Evolutionary conservation across 2,888 invertebrate species (phyloP).

Genomic region (Oscheius sp.): DNA sequence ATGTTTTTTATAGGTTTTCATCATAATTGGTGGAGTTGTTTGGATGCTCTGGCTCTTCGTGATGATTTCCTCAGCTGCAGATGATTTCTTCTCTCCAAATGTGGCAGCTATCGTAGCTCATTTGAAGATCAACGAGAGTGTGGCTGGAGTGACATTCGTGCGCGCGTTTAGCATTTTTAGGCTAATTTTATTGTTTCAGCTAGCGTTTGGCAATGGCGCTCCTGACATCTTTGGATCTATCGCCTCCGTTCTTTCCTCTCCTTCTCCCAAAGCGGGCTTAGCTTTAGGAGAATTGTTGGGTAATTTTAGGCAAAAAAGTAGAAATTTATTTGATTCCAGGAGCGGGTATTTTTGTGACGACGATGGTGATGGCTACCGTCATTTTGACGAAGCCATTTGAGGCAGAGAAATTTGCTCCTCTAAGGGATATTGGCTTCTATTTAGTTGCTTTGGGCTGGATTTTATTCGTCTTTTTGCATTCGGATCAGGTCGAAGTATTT

Average conservation of each 20-base stretch:
- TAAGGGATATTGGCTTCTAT: slow-evolving; percentile 74
- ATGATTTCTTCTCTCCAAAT: slow-evolving; percentile 70
- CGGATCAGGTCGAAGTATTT: slow-evolving; percentile 73
- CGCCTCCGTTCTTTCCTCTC: slow-evolving; percentile 72
- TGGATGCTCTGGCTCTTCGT: slow-evolving; percentile 58
- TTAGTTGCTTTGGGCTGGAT: slow-evolving; percentile 73
- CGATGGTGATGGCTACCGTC: slow-evolving; percentile 76
- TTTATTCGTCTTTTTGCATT: slow-evolving; percentile 73
- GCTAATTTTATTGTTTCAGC: no score
- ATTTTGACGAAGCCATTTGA: slow-evolving; percentile 75
- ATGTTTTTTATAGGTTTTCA: slow-evolving; percentile 29
- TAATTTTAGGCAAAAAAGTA: slow-evolving; percentile 20
- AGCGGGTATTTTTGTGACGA: slow-evolving; percentile 77
- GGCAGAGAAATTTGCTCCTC: slow-evolving; percentile 69
- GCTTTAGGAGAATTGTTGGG: slow-evolving; percentile 72
- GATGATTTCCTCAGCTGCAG: slow-evolving; percentile 60
- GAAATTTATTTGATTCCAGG: slow-evolving; percentile 72
- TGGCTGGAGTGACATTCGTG: slow-evolving; percentile 71
- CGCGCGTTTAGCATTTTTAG: neutral
- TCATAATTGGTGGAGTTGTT: slow-evolving; percentile 45
- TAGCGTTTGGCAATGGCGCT: slow-evolving; percentile 80
- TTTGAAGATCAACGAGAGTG: slow-evolving; percentile 72
- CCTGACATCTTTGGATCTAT: slow-evolving; percentile 79
- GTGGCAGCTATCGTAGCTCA: slow-evolving; percentile 72
- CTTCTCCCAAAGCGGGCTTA: slow-evolving; percentile 71